phyloP scores from a whole-genome alignment of 2,113 vertebrate species.

The Notothenia rossii region DNA sequence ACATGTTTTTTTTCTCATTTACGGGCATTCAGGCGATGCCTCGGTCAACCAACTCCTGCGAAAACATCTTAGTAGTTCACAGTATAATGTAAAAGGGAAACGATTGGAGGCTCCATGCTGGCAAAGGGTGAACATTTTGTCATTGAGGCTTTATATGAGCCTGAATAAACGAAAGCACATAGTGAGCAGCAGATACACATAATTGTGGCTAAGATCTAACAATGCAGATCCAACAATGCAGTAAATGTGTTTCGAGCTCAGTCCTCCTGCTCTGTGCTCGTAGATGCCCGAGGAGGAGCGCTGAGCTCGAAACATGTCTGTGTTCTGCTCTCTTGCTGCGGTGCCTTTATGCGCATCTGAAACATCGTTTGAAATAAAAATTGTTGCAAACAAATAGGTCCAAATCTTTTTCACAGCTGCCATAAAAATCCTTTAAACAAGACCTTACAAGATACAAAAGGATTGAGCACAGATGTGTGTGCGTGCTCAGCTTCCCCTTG shows the following conservation, averaged over 20 bases:
- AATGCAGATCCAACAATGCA: background rate
- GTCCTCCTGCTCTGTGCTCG: background rate
- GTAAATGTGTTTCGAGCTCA: slow-evolving; percentile 4
- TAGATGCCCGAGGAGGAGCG: slow-evolving; percentile 13
- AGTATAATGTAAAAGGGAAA: slow-evolving; percentile 15
- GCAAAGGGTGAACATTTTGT: slow-evolving; percentile 1
- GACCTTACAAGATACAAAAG: background rate
- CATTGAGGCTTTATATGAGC: slow-evolving; percentile 3
- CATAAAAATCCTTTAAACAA: slow-evolving; percentile 1
- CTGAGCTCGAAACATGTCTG: slow-evolving; percentile 4
- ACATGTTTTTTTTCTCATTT: background rate
- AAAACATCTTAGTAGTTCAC: background rate
- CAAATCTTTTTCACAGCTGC: background rate
- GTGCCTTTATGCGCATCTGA: slow-evolving; percentile 24
- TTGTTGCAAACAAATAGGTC: background rate
- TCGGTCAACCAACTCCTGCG: background rate
- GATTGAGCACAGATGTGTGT: background rate
- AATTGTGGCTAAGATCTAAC: slow-evolving; percentile 5
- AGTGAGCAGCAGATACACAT: slow-evolving; percentile 18
- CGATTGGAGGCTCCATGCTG: background rate
- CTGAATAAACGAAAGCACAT: slow-evolving; percentile 6
- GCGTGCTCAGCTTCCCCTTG: background rate
- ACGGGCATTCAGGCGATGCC: background rate
- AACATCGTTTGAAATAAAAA: slow-evolving; percentile 33
- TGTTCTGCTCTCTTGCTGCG: background rate